Base-by-base conservation (phyloP, 2,113 vertebrate species). In the Eudyptes chrysolophus region DNA sequence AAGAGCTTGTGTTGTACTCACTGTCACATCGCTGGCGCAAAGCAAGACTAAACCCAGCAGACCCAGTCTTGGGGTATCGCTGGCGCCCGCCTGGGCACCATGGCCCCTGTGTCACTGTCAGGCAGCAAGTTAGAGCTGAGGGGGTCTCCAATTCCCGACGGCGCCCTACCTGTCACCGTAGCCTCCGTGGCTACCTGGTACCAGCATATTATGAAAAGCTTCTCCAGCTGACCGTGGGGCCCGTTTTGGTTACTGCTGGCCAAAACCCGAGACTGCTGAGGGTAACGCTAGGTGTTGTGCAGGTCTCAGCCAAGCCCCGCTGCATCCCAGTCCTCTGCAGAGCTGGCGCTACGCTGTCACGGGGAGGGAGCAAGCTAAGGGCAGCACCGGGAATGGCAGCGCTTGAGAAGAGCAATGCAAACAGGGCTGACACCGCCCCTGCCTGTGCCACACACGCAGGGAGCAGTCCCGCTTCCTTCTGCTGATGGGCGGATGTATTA, bases 121-220 rank as follows among this genome's bases (percentile, higher is more conserved):
- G 32, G 13, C 32, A 27, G n/a, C 10, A 29, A 16, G 9, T 0
- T n/a, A 52, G 66, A 74, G 51, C 58, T 38, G 34, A n/a, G 51
- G 29, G 42, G 4, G 8, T 49, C 46, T 58, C 25, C 36, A 25
- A 3, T 8, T 32, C 52, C 71, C 4, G 4, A 8, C 74, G 29
- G 10, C 4, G 4, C 44, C 54, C 27, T 22, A 27, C 32, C 34
- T 78, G 55, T 19, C 20, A 22, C 12, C 1, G 2, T 11, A 60
- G 61, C 61, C 38, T 42, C 61, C 0, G 0, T 0, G 3, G 51
- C 61, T 36, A 3, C 66, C 48, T 58, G 84, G 61, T 58, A 68
- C n/a, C 26, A 16, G 10, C 14, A 19, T 7, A 8, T 10, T 15
- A 17, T 4, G 6, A 34, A 10, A 62, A 60, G 62, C 62, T 64